Percentiles rank a stretch among this genome's conserved stretches.
These are phyloP conservation scores for Pteropus alecto DNA, from an alignment of 2,113 vertebrate genomes.

Conservation along the genomic window DNA sequence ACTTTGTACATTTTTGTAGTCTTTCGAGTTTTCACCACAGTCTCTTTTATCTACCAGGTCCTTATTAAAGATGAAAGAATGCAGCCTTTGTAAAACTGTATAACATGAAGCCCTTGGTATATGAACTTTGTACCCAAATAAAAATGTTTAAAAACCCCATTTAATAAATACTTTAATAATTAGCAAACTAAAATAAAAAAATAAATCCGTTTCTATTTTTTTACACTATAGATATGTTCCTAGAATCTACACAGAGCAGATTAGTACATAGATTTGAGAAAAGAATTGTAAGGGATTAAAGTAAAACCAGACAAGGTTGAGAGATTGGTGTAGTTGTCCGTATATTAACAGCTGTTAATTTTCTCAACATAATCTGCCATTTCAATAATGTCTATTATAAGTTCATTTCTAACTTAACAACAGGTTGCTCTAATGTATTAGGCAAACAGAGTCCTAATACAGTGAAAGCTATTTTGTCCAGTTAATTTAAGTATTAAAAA, in stretches of 20 bases:
- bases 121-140: background rate
- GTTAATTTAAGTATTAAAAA: background rate
- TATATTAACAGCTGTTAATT: background rate
- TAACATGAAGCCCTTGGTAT: background rate
- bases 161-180: slow-evolving; percentile 28
- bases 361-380: background rate
- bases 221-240: background rate
- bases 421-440: background rate
- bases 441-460: background rate
- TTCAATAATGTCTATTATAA: background rate
- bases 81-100: background rate
- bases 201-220: background rate
- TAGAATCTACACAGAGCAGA: background rate
- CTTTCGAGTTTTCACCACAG: background rate
- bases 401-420: background rate
- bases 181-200: background rate
- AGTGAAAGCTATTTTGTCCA: background rate
- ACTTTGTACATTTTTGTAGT: background rate
- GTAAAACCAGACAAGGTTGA: background rate
- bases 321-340: background rate
- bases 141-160: background rate
- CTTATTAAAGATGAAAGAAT: background rate
- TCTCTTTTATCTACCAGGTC: background rate
- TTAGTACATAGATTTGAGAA: background rate
- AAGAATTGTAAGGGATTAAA: background rate